These are phyloP conservation scores for Chaetodon trifasciatus DNA, from an alignment of 2,797 vertebrate species.

Conservation along the genomic window DNA sequence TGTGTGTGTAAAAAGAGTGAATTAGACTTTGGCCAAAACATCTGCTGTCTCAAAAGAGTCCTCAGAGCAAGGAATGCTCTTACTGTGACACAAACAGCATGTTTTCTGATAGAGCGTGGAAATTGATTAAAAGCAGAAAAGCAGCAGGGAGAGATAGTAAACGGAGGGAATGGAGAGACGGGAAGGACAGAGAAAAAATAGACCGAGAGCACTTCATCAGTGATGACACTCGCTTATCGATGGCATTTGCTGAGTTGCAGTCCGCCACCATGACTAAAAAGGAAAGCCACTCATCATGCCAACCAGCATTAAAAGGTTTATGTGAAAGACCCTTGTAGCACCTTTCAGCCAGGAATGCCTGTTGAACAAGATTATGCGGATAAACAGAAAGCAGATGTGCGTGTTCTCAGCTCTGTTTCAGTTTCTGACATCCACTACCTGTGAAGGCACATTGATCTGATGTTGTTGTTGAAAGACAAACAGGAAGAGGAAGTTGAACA, in stretches of 20 bases:
- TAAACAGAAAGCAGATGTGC: constrained; percentile 79
- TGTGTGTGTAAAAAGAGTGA: constrained; percentile 29
- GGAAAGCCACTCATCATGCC: constrained; percentile 75
- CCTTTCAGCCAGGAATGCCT: constrained; percentile 71
- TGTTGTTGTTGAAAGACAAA: constrained; percentile 48
- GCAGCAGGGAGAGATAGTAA: constrained; percentile 48
- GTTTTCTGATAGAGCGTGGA: constrained; percentile 80
- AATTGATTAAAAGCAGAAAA: constrained; percentile 82
- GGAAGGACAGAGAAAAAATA: constrained; percentile 34
- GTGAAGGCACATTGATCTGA: constrained; percentile 35
- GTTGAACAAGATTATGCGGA: constrained; percentile 59
- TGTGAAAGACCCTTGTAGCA: constrained; percentile 68
- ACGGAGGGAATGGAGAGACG: constrained; percentile 32
- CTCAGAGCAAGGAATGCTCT: constrained; percentile 74
- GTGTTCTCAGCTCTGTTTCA: constrained; percentile 37
- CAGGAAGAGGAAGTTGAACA: constrained; percentile 60
- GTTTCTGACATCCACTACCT: constrained; percentile 50
- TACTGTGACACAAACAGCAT: constrained; percentile 76
- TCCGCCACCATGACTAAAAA: constrained; percentile 70
- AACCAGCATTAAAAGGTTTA: constrained; percentile 58
- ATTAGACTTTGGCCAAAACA: constrained; percentile 16
- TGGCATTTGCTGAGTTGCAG: constrained; percentile 61
- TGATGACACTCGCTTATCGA: constrained; percentile 61
- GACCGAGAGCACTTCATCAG: constrained; percentile 73
- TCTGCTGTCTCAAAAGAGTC: constrained; percentile 69